A percentile compares a stretch with the other conserved stretches of the same genome.
These are phyloP conservation scores for Cotesia congregata DNA, from an alignment of 2,888 invertebrate species.

Conservation along the genomic window DNA sequence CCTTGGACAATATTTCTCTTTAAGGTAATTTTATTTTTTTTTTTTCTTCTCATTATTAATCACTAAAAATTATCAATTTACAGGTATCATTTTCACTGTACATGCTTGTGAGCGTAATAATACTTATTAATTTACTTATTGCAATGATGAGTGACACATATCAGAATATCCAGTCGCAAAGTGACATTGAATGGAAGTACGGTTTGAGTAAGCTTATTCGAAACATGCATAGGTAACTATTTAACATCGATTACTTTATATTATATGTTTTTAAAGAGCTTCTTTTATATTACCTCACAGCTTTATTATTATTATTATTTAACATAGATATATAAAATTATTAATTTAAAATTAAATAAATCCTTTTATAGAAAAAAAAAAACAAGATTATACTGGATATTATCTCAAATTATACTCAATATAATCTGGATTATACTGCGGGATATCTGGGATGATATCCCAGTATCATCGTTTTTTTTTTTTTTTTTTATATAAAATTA, in stretches of 20 bases:
- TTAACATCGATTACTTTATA: not conserved
- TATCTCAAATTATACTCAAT: too few relatives aligned
- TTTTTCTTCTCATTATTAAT: not conserved
- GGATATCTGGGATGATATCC: too few relatives aligned
- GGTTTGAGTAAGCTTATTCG: slow-evolving; percentile 82
- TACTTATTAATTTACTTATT: slow-evolving; percentile 98
- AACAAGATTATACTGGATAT: too few relatives aligned
- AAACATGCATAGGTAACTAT: slow-evolving; percentile 77
- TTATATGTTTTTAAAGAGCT: not conserved
- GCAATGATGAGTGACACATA: slow-evolving; percentile 99
- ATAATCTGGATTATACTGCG: too few relatives aligned
- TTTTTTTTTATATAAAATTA: not conserved
- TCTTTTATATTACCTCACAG: not conserved
- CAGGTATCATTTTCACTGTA: slow-evolving; percentile 88
- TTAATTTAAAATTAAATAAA: too few relatives aligned
- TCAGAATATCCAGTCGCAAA: slow-evolving; percentile 92
- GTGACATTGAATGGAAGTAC: slow-evolving; percentile 85
- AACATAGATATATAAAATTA: too few relatives aligned
- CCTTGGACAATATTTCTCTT: slow-evolving; percentile 88
- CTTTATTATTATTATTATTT: too few relatives aligned
- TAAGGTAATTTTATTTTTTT: slow-evolving; percentile 73
- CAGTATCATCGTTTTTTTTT: not conserved
- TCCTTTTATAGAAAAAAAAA: too few relatives aligned
- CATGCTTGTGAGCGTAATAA: slow-evolving; percentile 98
- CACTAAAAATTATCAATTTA: not conserved